Conservation (phyloP, 2,113 vertebrate genomes). For the Laterallus jamaicensis region DNA sequence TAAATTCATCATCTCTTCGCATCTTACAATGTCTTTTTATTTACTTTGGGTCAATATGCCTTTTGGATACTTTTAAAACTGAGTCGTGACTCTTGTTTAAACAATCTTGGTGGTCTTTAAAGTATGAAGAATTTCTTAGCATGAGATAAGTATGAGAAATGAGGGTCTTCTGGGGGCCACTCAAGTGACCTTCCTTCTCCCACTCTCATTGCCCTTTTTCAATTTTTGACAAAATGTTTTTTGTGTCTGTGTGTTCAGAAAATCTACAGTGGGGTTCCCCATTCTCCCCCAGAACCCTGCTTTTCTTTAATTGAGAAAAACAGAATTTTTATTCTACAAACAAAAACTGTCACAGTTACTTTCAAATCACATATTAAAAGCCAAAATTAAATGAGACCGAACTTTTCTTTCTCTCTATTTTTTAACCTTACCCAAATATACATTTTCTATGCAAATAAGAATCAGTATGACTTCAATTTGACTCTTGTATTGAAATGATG, state of each 20-base stretch:
- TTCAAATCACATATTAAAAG: background rate
- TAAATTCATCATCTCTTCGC: background rate
- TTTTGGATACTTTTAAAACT: background rate
- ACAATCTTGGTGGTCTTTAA: background rate
- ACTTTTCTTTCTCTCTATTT: background rate
- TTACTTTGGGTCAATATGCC: background rate
- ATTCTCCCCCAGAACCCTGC: background rate
- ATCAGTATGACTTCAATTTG: background rate
- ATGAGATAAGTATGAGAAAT: background rate
- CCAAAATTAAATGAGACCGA: background rate
- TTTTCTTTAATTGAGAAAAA: background rate
- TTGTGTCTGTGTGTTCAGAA: background rate
- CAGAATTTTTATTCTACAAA: background rate
- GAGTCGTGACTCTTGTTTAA: background rate
- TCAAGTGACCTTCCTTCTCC: background rate
- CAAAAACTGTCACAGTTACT: background rate
- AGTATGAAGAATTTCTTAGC: background rate
- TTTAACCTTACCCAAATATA: background rate
- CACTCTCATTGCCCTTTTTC: background rate
- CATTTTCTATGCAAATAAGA: background rate
- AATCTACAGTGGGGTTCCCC: background rate
- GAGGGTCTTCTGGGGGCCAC: background rate
- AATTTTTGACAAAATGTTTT: background rate
- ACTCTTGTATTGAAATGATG: background rate
- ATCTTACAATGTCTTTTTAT: background rate